Evolutionary conservation across 2,113 vertebrate species (phyloP), one percentile per base, ranked within the genome.

Genomic region (Cyprinus carpio): DNA sequence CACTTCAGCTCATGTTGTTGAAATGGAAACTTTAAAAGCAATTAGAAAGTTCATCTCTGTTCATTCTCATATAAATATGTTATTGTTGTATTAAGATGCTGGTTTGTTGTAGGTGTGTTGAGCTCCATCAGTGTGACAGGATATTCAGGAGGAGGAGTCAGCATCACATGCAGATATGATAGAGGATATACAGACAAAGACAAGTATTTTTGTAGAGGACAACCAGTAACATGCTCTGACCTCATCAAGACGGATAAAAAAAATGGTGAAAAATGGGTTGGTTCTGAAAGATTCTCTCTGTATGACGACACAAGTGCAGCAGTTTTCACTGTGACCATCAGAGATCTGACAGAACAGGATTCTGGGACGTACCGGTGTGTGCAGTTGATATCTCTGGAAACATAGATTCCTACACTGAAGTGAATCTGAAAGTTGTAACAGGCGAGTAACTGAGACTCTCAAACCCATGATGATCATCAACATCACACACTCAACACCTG

Each of bases 151-250:
- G 90, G 79, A 58, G 58, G 85, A 6, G 86, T 92, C 51, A 88
- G 86, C 67, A 85, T 94, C 81, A 87, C 25, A 62, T 92, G 92
- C 71, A 78, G 54, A 5, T 69, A 80, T 1, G 51, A 64, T 71
- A 27, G 0, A 18, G 0, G 1, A 31, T 31, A 31, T 67, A 6
- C 2, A 3, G 6, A 0, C 3, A 29, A 75, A 69, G 23, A 27
- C 13, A 69, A 87, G 87, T 91, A 84, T 84, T 91, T 94, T 89
- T 92, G 92, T 79, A 91, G 81, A 84, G 90, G 76, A 84, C n/a
- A n/a, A n/a, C n/a, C 27, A 89, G 72, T 27, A 9, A 67, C 90
- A 56, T 84, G 88, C 58, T 75, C 7, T 9, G 29, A 85, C 4
- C 37, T 58, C 43, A 58, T 12, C 49, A 43, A 4, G 25, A 85